phyloP scores from a whole-genome alignment of 2,113 vertebrate species.

The Ctenomys sociabilis region DNA sequence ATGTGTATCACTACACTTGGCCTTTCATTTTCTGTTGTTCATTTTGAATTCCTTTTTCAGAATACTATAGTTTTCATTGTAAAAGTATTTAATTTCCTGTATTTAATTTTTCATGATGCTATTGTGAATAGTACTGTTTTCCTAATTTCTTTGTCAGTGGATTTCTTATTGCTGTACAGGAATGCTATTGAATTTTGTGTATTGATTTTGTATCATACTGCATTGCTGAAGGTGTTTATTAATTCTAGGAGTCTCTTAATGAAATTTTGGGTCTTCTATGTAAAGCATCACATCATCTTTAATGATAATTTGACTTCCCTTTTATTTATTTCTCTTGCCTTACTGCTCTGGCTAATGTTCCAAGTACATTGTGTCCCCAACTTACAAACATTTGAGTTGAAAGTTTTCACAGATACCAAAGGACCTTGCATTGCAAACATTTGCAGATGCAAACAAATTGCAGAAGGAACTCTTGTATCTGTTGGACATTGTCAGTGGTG shows the following conservation, averaged over 20 bases:
- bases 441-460: neutral
- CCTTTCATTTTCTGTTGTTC: neutral
- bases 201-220: neutral
- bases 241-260: neutral
- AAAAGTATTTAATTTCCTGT: neutral
- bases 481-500: neutral
- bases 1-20: neutral
- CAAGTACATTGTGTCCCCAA: neutral
- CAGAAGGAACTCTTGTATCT: neutral
- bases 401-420: neutral
- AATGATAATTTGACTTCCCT: neutral
- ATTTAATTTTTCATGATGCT: neutral
- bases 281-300: neutral
- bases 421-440: neutral
- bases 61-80: neutral
- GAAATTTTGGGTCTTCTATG: neutral
- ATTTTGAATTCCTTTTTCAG: neutral
- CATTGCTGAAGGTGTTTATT: neutral
- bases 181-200: neutral
- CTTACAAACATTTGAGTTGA: neutral
- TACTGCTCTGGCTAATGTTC: neutral
- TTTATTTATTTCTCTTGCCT: neutral
- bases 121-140: neutral
- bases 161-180: neutral
- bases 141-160: neutral